Conservation (phyloP, 2,888 invertebrate genomes). For the Dicyrtomina minuta region DNA sequence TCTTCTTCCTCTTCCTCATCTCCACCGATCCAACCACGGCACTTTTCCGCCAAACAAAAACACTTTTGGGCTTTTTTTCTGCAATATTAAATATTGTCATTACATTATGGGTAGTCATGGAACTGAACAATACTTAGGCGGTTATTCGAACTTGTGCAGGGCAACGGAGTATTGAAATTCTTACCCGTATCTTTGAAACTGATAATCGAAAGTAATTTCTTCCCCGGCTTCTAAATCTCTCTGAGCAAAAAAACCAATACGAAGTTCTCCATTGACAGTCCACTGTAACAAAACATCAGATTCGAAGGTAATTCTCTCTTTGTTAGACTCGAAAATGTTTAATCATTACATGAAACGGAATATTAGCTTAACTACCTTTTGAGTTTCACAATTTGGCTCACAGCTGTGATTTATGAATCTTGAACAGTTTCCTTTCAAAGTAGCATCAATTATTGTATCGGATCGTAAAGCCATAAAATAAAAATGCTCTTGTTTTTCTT, state of each 20-base stretch:
- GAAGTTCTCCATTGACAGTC: slow-evolving; percentile 87
- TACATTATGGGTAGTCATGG: not conserved
- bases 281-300: slow-evolving; percentile 62
- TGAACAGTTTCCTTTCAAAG: slow-evolving; percentile 90
- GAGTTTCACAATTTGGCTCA: slow-evolving; percentile 97
- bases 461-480: slow-evolving; percentile 97
- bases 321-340: too few species aligned
- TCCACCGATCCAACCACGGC: slow-evolving; percentile 94
- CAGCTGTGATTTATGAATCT: slow-evolving; percentile 99
- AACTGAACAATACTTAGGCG: too few species aligned
- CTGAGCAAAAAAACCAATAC: slow-evolving; percentile 95
- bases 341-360: too few species aligned
- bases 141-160: not conserved
- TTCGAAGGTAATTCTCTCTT: too few species aligned
- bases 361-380: slow-evolving; percentile 70
- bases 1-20: slow-evolving; percentile 69
- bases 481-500: slow-evolving; percentile 86
- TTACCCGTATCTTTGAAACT: slow-evolving; percentile 94
- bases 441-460: slow-evolving; percentile 95
- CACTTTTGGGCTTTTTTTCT: slow-evolving; percentile 95
- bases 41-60: slow-evolving; percentile 83
- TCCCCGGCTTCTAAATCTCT: slow-evolving; percentile 79
- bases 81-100: slow-evolving; percentile 43
- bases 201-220: slow-evolving; percentile 98
- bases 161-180: slow-evolving; percentile 46